Conservation (phyloP, 1,140 invertebrate species). For the Brachionus plicatilis region DNA sequence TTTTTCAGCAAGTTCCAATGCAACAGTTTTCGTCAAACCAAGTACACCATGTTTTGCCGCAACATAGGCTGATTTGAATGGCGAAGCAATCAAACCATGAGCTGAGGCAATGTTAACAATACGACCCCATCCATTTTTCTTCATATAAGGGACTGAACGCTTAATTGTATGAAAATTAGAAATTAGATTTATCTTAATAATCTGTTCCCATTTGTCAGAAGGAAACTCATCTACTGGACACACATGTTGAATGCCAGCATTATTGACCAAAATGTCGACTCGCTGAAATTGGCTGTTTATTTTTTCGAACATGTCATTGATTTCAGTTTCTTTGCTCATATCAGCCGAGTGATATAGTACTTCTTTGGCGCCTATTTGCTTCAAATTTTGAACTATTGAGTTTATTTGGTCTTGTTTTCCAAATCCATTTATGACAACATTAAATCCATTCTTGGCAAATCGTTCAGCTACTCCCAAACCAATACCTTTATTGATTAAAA, state of each 20-base stretch:
- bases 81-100: slow-evolving; percentile 47
- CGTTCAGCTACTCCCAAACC: slow-evolving; percentile 49
- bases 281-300: slow-evolving; percentile 42
- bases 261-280: slow-evolving; percentile 50
- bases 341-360: slow-evolving; percentile 33
- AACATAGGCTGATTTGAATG: slow-evolving; percentile 50
- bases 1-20: slow-evolving; percentile 47
- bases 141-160: slow-evolving; percentile 49
- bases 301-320: slow-evolving; percentile 39
- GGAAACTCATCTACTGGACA: slow-evolving; percentile 48
- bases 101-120: slow-evolving; percentile 53
- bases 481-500: slow-evolving; percentile 45
- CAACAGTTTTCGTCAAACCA: slow-evolving; percentile 50
- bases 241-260: slow-evolving; percentile 51
- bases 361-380: slow-evolving; percentile 36
- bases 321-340: slow-evolving; percentile 38
- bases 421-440: slow-evolving; percentile 50
- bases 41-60: slow-evolving; percentile 51
- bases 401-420: slow-evolving; percentile 42
- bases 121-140: slow-evolving; percentile 49
- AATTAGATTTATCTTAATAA: slow-evolving; percentile 49
- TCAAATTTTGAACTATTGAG: slow-evolving; percentile 7
- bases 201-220: slow-evolving; percentile 48
- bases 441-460: slow-evolving; percentile 47
- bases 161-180: slow-evolving; percentile 49